Percentiles rank a stretch among this genome's conserved stretches.
Conservation (phyloP, 2,888 invertebrate species). For the Herminia tarsipennalis region DNA sequence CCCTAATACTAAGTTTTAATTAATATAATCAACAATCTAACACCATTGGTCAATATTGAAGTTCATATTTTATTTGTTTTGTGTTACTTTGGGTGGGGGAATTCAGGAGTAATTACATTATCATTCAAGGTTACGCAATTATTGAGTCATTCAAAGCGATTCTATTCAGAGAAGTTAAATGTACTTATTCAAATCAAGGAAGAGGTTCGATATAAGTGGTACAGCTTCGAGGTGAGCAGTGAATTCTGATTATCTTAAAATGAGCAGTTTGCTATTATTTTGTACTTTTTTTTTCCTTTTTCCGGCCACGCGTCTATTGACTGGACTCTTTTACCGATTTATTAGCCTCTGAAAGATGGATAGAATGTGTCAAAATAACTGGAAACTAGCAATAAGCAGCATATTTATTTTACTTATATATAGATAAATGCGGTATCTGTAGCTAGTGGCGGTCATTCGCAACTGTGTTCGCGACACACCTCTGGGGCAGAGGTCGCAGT, state of each 20-base stretch:
- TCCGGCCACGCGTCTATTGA: no score
- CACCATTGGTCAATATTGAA: conserved; percentile 41
- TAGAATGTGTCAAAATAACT: no score
- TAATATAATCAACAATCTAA: conserved; percentile 46
- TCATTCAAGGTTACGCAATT: conserved; percentile 20
- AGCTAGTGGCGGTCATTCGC: no score
- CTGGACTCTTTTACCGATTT: no score
- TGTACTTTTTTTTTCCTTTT: no score
- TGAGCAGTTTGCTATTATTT: no score
- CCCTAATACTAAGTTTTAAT: conserved; percentile 50
- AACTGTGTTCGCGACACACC: no score
- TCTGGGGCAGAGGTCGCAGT: no score
- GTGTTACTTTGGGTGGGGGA: conserved; percentile 18
- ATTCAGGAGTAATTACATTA: conserved; percentile 11
- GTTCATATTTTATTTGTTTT: conserved; percentile 36
- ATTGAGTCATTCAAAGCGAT: conserved; percentile 1
- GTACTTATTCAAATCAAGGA: conserved; percentile 4
- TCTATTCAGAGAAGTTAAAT: background rate
- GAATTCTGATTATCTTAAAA: background rate
- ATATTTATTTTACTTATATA: no score
- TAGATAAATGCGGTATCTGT: no score
- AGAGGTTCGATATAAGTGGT: background rate
- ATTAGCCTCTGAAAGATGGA: no score
- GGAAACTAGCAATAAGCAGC: no score
- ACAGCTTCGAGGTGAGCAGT: background rate